Percentiles rank a stretch among this genome's conserved stretches.
Conservation (phyloP, 2,797 vertebrate species). For the Pristis pectinata region DNA sequence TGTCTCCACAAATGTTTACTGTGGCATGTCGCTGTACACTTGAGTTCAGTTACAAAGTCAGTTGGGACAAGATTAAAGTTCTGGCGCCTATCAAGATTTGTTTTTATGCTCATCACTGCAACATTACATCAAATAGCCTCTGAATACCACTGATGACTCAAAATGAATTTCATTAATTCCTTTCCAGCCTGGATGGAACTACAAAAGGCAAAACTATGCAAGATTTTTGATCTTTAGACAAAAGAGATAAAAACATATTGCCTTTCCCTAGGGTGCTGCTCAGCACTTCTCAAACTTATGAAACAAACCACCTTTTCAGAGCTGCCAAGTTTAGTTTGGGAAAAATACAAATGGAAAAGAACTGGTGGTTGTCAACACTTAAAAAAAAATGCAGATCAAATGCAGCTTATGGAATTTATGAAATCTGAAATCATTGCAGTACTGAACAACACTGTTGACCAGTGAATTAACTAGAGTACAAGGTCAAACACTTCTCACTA, state of each 20-base stretch:
- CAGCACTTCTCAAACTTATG: neutral
- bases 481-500: neutral
- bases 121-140: neutral
- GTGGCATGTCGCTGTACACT: neutral
- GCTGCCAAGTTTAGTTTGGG: neutral
- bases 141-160: neutral
- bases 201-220: neutral
- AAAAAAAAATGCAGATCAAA: neutral
- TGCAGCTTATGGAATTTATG: neutral
- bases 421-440: constrained; percentile 9
- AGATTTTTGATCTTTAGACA: neutral
- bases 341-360: neutral
- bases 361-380: neutral
- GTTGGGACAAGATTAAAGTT: neutral
- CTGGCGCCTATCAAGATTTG: neutral
- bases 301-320: neutral
- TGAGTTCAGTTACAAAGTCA: neutral
- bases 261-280: neutral
- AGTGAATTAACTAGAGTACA: neutral
- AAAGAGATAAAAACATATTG: neutral
- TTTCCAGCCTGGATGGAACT: neutral
- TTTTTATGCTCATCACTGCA: neutral
- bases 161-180: neutral
- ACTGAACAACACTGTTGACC: neutral
- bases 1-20: neutral